Evolutionary conservation across 2,113 vertebrate species (phyloP), one percentile per base, ranked within the genome.

Genomic region (Callionymus lyra): DNA sequence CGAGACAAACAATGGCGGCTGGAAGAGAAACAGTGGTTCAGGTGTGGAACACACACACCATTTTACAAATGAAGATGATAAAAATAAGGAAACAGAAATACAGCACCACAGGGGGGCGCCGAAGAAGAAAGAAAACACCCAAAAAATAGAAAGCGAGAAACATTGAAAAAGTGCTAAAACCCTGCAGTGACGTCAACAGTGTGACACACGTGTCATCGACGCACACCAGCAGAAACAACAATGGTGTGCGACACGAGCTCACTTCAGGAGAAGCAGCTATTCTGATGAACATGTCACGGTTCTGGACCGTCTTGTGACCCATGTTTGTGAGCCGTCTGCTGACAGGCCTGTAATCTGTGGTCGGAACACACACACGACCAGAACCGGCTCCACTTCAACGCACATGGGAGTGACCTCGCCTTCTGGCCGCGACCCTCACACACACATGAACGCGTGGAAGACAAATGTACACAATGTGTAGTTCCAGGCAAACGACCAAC

Each of bases 301-400:
- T 73, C 58, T 52, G 56, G 68, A 50, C 52, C 9, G 64, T 69
- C 74, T 71, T 47, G 56, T 70, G 74, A 70, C 65, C 72, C 59
- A 4, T 47, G 69, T 71, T 58, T 54, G 56, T 52, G 44, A 56
- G 31, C 43, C 6, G 56, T 63, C 68, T 66, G 60, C 59, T 42
- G 64, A 71, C 63, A 47, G 56, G 50, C 63, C 72, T 76, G 15
- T 68, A 76, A 76, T 76, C 72, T 76, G 72, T 59, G 75, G 75
- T 42, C 31, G 50, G 72, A 50, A 67, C 64, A 58, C 68, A 71
- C 65, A 68, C 47, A 65, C 53, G 12, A 58, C 59, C 56, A 63
- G 69, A 54, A 59, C 65, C 64, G 51, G 58, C n/a, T 41, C 72
- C 59, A 49, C 76, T 67, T 70, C 60, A 71, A 76, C 68, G 68